These are phyloP conservation scores for Nemapogon koenigi DNA, from an alignment of 2,888 invertebrate species.

Conservation along the genomic window DNA sequence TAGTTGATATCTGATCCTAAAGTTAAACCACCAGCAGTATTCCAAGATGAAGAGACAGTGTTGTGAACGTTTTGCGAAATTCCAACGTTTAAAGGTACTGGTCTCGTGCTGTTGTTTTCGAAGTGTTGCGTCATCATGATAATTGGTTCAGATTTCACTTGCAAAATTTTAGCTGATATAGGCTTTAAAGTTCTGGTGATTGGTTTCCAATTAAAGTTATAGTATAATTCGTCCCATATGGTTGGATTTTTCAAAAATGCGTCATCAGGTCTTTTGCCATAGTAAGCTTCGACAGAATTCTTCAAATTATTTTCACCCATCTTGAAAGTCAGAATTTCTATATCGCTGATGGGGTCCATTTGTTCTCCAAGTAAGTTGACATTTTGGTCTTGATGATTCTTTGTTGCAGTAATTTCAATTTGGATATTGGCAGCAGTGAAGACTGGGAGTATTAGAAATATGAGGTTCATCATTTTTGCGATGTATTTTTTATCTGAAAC, in stretches of 20 bases:
- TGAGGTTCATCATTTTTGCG: too few relatives aligned
- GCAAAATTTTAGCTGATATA: conserved; percentile 18
- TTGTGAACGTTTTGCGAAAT: conserved; percentile 21
- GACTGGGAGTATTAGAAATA: too few relatives aligned
- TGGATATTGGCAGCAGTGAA: too few relatives aligned
- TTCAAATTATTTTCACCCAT: conserved; percentile 25
- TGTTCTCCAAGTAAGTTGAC: too few relatives aligned
- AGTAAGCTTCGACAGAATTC: conserved; percentile 19
- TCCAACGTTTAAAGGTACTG: conserved; percentile 20
- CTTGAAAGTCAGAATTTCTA: conserved; percentile 23
- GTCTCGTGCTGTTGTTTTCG: conserved; percentile 19
- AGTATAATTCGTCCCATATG: conserved; percentile 31
- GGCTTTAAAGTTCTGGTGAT: conserved; percentile 25
- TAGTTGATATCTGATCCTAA: conserved; percentile 20
- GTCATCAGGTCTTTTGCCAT: conserved; percentile 23
- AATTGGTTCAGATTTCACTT: conserved; percentile 17
- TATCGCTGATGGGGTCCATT: conserved; percentile 22
- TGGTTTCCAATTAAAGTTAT: conserved; percentile 24
- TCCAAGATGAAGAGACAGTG: conserved; percentile 23
- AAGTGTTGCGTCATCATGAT: conserved; percentile 20
- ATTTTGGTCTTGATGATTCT: too few relatives aligned
- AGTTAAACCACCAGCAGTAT: conserved; percentile 17
- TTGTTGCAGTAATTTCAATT: too few relatives aligned
- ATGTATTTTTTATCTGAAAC: too few relatives aligned
- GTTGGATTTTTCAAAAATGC: conserved; percentile 28